Evolutionary conservation across 2,797 vertebrate genomes (phyloP), one percentile per base, ranked within the genome.

Genomic region (Malurus leucopterus): DNA sequence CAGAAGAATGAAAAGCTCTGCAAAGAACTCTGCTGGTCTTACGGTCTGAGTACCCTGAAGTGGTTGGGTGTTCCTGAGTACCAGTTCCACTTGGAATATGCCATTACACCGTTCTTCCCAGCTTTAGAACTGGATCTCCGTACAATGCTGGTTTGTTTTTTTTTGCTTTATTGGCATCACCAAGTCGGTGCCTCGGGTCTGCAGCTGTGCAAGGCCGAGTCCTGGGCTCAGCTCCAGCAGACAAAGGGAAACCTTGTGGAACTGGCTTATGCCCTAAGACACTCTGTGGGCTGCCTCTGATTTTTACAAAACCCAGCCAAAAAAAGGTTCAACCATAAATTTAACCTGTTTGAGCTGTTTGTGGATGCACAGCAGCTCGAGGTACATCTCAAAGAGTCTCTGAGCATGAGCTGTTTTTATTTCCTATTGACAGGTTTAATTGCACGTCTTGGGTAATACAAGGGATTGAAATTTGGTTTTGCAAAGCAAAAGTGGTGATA

Each of bases 151-250:
- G 36, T 36, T 36, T 36, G 36, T 5, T 41, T 38, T 53, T 40
- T 53, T 68, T 50, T n/a, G 4, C 16, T 29, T 30, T 43, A 21
- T 50, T 58, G 57, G 26, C 17, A 20, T 30, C 1, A 1, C 13
- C 20, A 58, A 15, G 5, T 20, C 13, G 0, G 1, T 50, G 54
- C n/a, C 13, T 68, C 0, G 3, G 13, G n/a, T 50, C 38, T 34
- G 24, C 36, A 34, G 63, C 13, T 16, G 2, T 43, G 38, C 14
- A 17, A 36, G 17, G n/a, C 18, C 1, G 1, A 29, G 62, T 36
- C 32, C 43, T 1, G 1, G 36, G 21, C 11, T 43, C 6, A 3
- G 47, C 29, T 70, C 8, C 15, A 53, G 23, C 23, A 70, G 40
- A 44, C 18, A 27, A 54, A 46, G 6, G 40, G 29, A 70, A 81